Evolutionary conservation across 2,888 invertebrate genomes (phyloP), one percentile per base, ranked within the genome.

Genomic region (Sycophila texana): DNA sequence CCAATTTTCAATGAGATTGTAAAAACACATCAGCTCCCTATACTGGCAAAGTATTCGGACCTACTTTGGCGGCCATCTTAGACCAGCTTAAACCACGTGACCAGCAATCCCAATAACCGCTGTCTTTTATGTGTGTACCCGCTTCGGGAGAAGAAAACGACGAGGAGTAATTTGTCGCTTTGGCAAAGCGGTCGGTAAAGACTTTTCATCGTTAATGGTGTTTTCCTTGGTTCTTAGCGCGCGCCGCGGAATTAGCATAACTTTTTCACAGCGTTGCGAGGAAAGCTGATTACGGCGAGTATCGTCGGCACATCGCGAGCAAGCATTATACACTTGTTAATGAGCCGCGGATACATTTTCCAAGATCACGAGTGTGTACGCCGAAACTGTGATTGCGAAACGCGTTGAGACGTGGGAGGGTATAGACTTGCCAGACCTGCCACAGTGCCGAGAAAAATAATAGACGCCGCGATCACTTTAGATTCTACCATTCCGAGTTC

Each of bases 201-300:
- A 39, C 61, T 79, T 79, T 79, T 74, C 60, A 72, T 67, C 68
- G 30, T 76, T 76, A 74, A 80, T 68, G 72, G 67, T 80, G 71
- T 80, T 76, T 80, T 80, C 68, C 75, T 80, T 79, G 72, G 79
- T 71, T 75, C 71, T 79, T 79, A 79, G 67, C 79, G 74, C 51
- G 47, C 39, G 22, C 14, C 18, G 47, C 20, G 2, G 20, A 70
- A 80, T 77, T 66, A 77, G 74, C 74, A 80, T 67, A 77, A 61
- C 60, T 61, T 77, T 65, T 80, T 80, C 66, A 58, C 70, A 58
- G 74, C 39, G 39, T n/a, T 55, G 55, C 72, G 75, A 67, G 53
- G 39, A 39, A 39, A 39, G 66, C 70, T 66, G 80, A 80, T 76
- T 67, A 80, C 60, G 0, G 16, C 13, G 57, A 30, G 58, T 2